These are phyloP conservation scores for Pogonomyrmex californicus DNA, from an alignment of 1,140 invertebrate genomes.

Conservation along the genomic window DNA sequence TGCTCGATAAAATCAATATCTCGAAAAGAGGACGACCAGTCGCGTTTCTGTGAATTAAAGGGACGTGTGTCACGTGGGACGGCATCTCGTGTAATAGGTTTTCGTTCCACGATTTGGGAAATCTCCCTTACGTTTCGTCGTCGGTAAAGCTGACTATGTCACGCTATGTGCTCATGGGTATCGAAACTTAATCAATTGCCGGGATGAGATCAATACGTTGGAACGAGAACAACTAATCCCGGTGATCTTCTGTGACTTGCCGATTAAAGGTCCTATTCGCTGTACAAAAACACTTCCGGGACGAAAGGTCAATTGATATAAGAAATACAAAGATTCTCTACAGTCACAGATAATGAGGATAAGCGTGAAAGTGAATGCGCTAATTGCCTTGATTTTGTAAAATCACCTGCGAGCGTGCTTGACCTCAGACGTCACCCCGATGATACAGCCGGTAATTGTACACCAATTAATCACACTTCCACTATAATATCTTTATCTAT, in stretches of 20 bases:
- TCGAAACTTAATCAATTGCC: slow-evolving; percentile 52
- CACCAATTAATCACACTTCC: not conserved
- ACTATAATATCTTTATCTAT: too few relatives aligned
- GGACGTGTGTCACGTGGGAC: not conserved
- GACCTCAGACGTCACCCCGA: not conserved
- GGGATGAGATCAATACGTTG: slow-evolving; percentile 35
- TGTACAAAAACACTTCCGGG: not conserved
- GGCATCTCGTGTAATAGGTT: slow-evolving; percentile 14
- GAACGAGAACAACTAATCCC: slow-evolving; percentile 16
- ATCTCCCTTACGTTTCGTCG: not conserved
- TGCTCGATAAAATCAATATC: slow-evolving; percentile 51
- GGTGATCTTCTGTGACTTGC: slow-evolving; percentile 33
- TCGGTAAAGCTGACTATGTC: slow-evolving; percentile 14
- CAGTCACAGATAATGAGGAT: not conserved
- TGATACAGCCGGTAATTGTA: not conserved
- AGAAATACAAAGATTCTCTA: not conserved
- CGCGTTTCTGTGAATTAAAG: slow-evolving; percentile 26
- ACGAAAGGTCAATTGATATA: not conserved
- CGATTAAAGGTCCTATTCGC: not conserved
- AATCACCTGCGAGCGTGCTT: not conserved
- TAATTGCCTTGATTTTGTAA: not conserved
- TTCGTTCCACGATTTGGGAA: slow-evolving; percentile 35
- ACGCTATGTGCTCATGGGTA: slow-evolving; percentile 29
- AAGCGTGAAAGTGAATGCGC: not conserved
- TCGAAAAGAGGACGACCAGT: slow-evolving; percentile 11